A percentile compares a stretch with the other conserved stretches of the same genome.
These are phyloP conservation scores for Acrocyrtus sp. DNA, from an alignment of 2,888 invertebrate species.

Conservation along the genomic window DNA sequence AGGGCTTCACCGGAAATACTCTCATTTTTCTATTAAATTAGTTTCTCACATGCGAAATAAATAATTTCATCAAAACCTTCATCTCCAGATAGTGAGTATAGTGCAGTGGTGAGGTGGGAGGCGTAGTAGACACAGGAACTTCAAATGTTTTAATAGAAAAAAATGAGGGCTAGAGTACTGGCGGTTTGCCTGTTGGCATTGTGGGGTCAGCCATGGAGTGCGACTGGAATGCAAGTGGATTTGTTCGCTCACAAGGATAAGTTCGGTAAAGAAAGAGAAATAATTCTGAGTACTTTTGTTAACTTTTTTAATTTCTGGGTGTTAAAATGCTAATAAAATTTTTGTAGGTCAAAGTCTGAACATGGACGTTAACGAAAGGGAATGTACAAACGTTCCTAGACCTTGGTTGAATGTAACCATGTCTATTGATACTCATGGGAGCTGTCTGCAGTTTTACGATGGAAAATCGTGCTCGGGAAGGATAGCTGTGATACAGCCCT, in stretches of 20 bases:
- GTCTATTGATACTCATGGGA: slow-evolving; percentile 49
- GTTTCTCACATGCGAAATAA: too few species aligned
- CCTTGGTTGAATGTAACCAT: slow-evolving; percentile 54
- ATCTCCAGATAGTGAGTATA: too few species aligned
- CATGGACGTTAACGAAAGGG: slow-evolving; percentile 45
- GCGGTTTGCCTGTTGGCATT: slow-evolving; percentile 37
- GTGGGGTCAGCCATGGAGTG: slow-evolving; percentile 25
- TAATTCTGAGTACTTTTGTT: not conserved
- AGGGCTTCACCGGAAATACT: too few species aligned
- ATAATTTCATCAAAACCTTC: too few species aligned
- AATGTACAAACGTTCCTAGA: slow-evolving; percentile 53
- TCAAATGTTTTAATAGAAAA: slow-evolving; percentile 37
- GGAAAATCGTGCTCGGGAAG: slow-evolving; percentile 50
- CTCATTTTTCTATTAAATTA: too few species aligned
- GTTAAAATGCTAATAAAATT: not conserved
- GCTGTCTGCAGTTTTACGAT: slow-evolving; percentile 55
- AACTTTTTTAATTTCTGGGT: not conserved
- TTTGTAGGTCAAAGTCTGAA: slow-evolving; percentile 52
- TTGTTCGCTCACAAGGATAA: slow-evolving; percentile 56
- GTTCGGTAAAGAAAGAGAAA: slow-evolving; percentile 41
- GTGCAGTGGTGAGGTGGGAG: too few species aligned
- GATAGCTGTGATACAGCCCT: slow-evolving; percentile 54
- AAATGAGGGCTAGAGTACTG: slow-evolving; percentile 31
- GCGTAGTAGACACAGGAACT: too few species aligned
- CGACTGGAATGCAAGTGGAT: slow-evolving; percentile 47